Evolutionary conservation across 1,140 invertebrate genomes (phyloP).

Genomic region (Drosophila murphyi): DNA sequence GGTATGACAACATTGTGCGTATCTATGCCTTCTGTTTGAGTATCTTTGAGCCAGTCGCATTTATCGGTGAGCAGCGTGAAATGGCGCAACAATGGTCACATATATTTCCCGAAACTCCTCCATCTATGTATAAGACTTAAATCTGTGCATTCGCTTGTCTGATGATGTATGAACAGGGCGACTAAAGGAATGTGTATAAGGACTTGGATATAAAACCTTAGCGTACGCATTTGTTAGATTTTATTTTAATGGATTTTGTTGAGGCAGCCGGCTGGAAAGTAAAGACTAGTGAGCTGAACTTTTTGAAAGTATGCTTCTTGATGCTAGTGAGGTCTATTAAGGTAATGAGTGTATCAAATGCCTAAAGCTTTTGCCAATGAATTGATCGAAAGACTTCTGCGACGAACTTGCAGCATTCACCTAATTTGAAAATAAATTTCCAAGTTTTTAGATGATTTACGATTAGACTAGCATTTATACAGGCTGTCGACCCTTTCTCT

Average conservation of each 20-base stretch:
- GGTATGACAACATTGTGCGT: conserved; percentile 61
- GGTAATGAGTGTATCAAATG: conserved; percentile 7
- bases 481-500: conserved; percentile 80
- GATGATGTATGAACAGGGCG: conserved; percentile 63
- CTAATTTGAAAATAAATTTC: conserved; percentile 15
- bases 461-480: conserved; percentile 39
- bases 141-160: conserved; percentile 29
- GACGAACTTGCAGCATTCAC: conserved; percentile 54
- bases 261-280: background rate
- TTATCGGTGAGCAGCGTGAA: conserved; percentile 53
- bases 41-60: conserved; percentile 43
- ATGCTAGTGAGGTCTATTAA: background rate
- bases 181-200: conserved; percentile 55
- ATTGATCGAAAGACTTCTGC: conserved; percentile 67
- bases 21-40: conserved; percentile 54
- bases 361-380: background rate
- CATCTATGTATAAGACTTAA: conserved; percentile 48
- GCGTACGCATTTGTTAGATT: conserved; percentile 5
- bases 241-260: conserved; percentile 16
- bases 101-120: conserved; percentile 76
- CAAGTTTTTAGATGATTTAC: conserved; percentile 26
- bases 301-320: conserved; percentile 17
- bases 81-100: conserved; percentile 74
- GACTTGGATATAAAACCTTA: conserved; percentile 9
- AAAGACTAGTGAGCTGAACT: background rate